These are phyloP conservation scores for Mercenaria mercenaria DNA, from an alignment of 1,140 invertebrate genomes.

Conservation along the genomic window DNA sequence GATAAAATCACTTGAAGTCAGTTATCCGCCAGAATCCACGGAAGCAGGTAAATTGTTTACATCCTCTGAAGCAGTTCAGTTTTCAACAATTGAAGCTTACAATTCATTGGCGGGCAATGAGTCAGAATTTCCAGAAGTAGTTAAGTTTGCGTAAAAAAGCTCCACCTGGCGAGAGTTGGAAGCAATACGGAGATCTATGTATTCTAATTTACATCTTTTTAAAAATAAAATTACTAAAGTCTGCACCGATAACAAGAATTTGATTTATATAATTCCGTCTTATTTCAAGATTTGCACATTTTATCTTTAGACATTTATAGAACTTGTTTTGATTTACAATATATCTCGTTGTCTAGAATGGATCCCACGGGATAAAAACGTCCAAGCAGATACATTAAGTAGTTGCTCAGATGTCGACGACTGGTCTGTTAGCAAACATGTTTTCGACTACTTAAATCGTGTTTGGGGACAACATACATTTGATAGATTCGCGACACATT, in stretches of 20 bases:
- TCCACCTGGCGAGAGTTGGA: constrained; percentile 37
- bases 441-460: neutral
- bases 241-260: neutral
- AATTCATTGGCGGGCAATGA: no score
- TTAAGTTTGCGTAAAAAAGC: no score
- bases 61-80: no score
- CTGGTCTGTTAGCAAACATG: neutral
- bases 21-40: no score
- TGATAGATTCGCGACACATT: neutral
- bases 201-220: neutral
- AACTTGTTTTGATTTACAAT: neutral
- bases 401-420: neutral
- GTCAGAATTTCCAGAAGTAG: no score
- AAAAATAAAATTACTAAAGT: neutral
- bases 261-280: no score
- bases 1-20: no score
- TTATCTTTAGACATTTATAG: no score
- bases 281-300: no score
- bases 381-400: neutral
- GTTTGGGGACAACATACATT: neutral
- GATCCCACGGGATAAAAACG: neutral
- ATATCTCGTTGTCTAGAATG: neutral
- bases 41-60: no score
- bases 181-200: neutral
- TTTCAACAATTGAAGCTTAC: no score